A percentile compares a stretch with the other conserved stretches of the same genome.
phyloP scores from a whole-genome alignment of 2,888 invertebrate genomes.

The Hyles lineata region DNA sequence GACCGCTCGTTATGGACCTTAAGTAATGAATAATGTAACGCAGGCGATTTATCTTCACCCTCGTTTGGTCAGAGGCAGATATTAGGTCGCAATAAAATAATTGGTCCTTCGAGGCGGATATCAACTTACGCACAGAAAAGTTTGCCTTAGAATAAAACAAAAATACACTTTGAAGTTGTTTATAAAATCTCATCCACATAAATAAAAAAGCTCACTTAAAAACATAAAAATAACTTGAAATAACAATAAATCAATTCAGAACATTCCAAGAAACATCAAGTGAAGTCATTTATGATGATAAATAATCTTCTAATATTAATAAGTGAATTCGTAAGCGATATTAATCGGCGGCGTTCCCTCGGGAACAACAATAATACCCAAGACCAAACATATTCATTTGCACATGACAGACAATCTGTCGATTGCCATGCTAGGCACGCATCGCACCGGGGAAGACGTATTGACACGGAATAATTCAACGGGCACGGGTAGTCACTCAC shows the following conservation, averaged over 20 bases:
- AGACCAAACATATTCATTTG: constrained; percentile 77
- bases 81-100: constrained; percentile 31
- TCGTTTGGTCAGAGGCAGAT: constrained; percentile 48
- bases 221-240: not conserved
- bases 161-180: not conserved
- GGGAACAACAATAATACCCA: constrained; percentile 71
- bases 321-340: constrained; percentile 53
- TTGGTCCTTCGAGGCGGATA: constrained; percentile 45
- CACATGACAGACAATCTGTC: constrained; percentile 64
- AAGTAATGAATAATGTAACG: constrained; percentile 65
- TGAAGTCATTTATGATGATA: not conserved
- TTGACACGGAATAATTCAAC: constrained; percentile 74
- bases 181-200: not conserved
- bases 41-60: constrained; percentile 50
- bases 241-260: not conserved
- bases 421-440: constrained; percentile 76
- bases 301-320: constrained; percentile 41
- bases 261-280: not conserved
- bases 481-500: constrained; percentile 66
- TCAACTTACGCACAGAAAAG: constrained; percentile 21
- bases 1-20: constrained; percentile 49
- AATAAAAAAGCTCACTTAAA: not conserved
- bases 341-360: constrained; percentile 65
- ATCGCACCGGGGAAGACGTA: constrained; percentile 66
- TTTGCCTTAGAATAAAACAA: not conserved